phyloP scores from a whole-genome alignment of 2,797 vertebrate species.

The Oophaga sylvatica region DNA sequence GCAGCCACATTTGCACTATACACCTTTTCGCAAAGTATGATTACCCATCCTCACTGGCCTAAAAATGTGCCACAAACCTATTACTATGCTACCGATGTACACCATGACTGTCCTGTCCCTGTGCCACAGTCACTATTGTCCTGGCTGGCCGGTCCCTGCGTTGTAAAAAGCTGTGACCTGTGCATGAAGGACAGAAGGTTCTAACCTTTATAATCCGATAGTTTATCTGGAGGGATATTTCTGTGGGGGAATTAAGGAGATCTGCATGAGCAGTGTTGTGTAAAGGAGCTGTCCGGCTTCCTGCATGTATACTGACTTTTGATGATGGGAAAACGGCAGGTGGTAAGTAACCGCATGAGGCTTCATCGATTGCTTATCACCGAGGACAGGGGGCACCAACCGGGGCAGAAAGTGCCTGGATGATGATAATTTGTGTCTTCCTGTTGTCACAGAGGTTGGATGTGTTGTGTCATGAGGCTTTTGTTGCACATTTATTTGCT shows the following conservation, averaged over 20 bases:
- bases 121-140: background rate
- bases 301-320: constrained; percentile 63
- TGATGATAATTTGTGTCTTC: background rate
- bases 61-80: no score
- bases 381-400: background rate
- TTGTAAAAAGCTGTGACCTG: constrained; percentile 45
- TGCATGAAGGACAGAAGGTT: constrained; percentile 55
- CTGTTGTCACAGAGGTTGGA: background rate
- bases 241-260: constrained; percentile 70
- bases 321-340: constrained; percentile 79
- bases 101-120: background rate
- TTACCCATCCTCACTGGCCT: no score
- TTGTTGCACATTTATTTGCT: background rate
- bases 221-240: constrained; percentile 67
- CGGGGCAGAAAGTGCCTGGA: background rate
- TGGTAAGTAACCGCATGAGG: constrained; percentile 72
- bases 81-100: no score
- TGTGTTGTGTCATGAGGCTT: background rate
- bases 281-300: constrained; percentile 50
- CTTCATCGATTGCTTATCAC: background rate
- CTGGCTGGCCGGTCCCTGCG: background rate
- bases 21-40: no score
- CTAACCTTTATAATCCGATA: constrained; percentile 58
- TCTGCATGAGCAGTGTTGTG: constrained; percentile 61
- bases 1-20: no score